Percentiles rank a stretch among this genome's conserved stretches.
phyloP scores from a whole-genome alignment of 2,797 vertebrate species.

The Clamator glandarius region DNA sequence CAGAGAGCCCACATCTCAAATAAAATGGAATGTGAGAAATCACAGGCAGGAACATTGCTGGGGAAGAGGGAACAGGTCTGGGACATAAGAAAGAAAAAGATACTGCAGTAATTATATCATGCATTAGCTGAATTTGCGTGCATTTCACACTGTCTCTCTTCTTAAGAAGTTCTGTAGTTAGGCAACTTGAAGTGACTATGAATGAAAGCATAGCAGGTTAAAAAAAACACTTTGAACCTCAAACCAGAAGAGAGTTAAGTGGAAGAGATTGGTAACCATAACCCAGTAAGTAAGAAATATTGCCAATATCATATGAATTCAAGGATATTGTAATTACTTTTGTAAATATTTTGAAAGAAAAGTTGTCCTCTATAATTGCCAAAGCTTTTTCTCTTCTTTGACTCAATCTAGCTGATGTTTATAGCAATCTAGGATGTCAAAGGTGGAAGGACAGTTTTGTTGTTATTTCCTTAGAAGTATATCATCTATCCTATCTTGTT shows the following conservation, averaged over 20 bases:
- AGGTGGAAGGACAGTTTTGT: neutral
- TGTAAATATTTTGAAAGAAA: neutral
- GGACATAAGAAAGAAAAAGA: neutral
- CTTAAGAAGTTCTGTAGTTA: neutral
- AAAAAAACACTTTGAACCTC: neutral
- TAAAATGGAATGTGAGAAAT: neutral
- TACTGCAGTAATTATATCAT: neutral
- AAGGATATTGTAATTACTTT: neutral
- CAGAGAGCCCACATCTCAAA: neutral
- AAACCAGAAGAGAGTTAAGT: neutral
- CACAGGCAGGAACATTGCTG: neutral
- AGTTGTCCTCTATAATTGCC: neutral
- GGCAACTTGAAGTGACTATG: neutral
- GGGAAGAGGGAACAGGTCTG: neutral
- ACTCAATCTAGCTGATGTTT: neutral
- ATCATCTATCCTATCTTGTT: neutral
- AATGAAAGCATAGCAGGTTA: neutral
- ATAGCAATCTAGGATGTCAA: neutral
- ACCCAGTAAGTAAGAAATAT: neutral
- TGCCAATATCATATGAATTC: neutral
- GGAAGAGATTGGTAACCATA: neutral
- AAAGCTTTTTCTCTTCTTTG: neutral
- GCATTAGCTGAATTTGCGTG: neutral
- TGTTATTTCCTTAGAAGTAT: neutral
- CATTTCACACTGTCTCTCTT: neutral